Percentiles rank a stretch among this genome's conserved stretches.
Conservation (phyloP, 1,140 invertebrate genomes). For the Acyrthosiphon pisum region DNA sequence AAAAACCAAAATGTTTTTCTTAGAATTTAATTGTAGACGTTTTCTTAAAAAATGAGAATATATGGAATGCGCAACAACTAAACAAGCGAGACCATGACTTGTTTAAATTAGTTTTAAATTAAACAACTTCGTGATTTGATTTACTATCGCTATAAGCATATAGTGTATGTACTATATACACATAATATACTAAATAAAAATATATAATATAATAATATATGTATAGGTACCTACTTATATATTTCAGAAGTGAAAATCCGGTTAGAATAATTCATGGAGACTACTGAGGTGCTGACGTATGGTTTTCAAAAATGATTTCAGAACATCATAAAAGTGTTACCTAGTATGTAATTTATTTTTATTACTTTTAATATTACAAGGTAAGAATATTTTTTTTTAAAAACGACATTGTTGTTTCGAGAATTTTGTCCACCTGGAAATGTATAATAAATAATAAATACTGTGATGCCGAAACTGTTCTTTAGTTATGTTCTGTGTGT, state of each 20-base stretch:
- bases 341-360: slow-evolving; percentile 2
- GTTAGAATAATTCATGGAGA: not conserved
- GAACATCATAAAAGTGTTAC: not conserved
- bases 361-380: not conserved
- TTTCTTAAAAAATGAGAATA: not conserved
- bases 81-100: not conserved
- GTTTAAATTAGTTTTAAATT: not conserved
- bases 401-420: not conserved
- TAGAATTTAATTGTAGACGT: not conserved
- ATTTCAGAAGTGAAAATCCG: not conserved
- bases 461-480: too few relatives aligned
- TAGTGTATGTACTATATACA: too few relatives aligned
- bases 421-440: too few relatives aligned
- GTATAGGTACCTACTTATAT: not conserved
- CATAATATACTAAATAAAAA: too few relatives aligned
- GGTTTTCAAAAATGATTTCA: not conserved
- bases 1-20: not conserved
- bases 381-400: not conserved
- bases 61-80: not conserved
- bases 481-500: too few relatives aligned
- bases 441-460: too few relatives aligned
- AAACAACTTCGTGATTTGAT: not conserved
- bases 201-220: too few relatives aligned
- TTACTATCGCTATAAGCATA: not conserved
- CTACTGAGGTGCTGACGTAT: not conserved